Evolutionary conservation across 2,888 invertebrate genomes (phyloP).

Genomic region (Perithous albicinctus): DNA sequence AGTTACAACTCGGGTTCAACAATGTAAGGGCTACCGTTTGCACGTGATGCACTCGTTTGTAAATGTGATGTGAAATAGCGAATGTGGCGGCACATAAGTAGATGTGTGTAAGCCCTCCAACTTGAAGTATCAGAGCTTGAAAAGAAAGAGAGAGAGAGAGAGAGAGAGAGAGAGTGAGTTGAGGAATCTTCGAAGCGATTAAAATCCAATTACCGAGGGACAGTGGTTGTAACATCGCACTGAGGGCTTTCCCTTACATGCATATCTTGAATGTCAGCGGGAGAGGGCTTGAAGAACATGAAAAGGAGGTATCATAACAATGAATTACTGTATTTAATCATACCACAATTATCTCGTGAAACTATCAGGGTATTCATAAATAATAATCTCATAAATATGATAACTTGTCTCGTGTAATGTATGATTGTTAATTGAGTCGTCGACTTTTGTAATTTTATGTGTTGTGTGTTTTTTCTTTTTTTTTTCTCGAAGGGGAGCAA

Average conservation of each 20-base stretch:
- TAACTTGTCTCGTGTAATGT: constrained; percentile 14
- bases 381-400: constrained; percentile 43
- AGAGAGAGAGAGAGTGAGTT: constrained; percentile 19
- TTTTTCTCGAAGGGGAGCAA: too few species aligned
- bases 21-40: constrained; percentile 46
- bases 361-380: constrained; percentile 29
- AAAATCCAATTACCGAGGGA: constrained; percentile 60
- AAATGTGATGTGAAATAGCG: constrained; percentile 30
- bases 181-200: constrained; percentile 46
- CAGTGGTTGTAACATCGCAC: constrained; percentile 57
- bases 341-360: constrained; percentile 22
- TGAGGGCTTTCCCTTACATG: constrained; percentile 54
- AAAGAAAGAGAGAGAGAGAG: constrained; percentile 23
- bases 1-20: constrained; percentile 19
- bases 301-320: constrained; percentile 46
- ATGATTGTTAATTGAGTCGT: constrained; percentile 46
- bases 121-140: too few species aligned
- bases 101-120: too few species aligned
- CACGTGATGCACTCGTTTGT: constrained; percentile 55
- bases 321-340: constrained; percentile 37
- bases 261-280: constrained; percentile 48
- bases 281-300: not conserved
- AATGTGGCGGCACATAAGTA: constrained; percentile 52
- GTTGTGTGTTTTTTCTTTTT: not conserved
- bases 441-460: not conserved